A percentile compares a stretch with the other conserved stretches of the same genome.
phyloP scores from a whole-genome alignment of 2,888 invertebrate species.

The Trileptium ribeirensis region DNA sequence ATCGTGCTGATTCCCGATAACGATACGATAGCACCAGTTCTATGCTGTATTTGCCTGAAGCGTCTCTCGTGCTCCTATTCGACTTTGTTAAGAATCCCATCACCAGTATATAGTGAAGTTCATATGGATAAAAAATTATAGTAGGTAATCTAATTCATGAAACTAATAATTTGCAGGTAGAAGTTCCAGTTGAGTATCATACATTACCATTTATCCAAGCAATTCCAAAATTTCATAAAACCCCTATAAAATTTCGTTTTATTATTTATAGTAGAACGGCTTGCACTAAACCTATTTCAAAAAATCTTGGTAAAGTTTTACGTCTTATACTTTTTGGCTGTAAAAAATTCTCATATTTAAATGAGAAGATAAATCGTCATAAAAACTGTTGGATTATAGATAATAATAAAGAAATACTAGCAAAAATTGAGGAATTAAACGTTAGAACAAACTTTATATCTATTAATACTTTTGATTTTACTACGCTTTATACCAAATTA shows the following conservation, averaged over 20 bases:
- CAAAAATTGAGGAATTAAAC: not conserved
- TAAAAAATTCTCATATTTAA: not conserved
- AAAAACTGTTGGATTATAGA: conserved; percentile 6
- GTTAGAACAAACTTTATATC: not conserved
- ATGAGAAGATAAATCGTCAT: not conserved
- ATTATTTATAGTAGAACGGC: not conserved
- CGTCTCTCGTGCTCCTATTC: no score
- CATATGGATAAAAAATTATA: no score
- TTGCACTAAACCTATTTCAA: not conserved
- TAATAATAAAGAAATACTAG: not conserved
- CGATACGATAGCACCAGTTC: no score
- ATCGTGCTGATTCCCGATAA: no score
- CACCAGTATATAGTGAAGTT: no score
- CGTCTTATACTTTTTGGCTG: not conserved
- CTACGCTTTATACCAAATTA: not conserved
- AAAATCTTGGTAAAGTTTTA: not conserved
- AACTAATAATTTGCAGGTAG: no score
- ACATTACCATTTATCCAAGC: conserved; percentile 1
- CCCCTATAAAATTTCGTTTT: not conserved
- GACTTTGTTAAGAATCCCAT: no score
- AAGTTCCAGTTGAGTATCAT: no score
- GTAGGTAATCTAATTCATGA: no score
- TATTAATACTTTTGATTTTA: conserved; percentile 10
- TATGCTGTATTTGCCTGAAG: no score
- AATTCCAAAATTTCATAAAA: conserved; percentile 10